These are phyloP conservation scores for Riptortus pedestris DNA, from an alignment of 1,140 invertebrate genomes.

Conservation along the genomic window DNA sequence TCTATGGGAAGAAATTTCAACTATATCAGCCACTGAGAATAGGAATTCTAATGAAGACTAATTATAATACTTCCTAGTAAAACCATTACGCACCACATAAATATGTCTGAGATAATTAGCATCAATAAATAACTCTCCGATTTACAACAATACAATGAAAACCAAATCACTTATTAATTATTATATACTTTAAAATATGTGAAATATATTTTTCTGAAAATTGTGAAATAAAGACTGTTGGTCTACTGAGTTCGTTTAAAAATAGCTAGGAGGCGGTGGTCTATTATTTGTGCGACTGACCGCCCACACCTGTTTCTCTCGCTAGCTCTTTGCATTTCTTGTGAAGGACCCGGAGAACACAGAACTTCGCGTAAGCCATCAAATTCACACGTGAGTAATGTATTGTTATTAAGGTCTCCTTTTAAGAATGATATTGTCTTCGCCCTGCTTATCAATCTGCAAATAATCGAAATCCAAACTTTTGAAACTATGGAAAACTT, in stretches of 20 bases:
- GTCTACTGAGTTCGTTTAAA: neutral
- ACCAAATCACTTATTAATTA: too few species aligned
- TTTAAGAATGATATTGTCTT: neutral
- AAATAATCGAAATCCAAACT: neutral
- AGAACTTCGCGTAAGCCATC: neutral
- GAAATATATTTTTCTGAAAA: neutral
- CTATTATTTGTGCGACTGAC: constrained; percentile 2
- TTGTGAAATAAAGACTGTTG: constrained; percentile 5
- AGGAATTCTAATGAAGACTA: too few species aligned
- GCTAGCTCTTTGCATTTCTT: constrained; percentile 2
- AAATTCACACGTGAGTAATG: neutral
- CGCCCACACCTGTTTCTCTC: neutral
- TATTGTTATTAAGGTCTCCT: neutral
- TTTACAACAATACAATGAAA: too few species aligned
- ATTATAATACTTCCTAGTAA: too few species aligned
- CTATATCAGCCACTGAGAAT: too few species aligned
- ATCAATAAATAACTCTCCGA: too few species aligned
- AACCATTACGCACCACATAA: too few species aligned
- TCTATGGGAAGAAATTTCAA: too few species aligned
- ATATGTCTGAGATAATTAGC: too few species aligned
- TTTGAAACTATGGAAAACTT: neutral
- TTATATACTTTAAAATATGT: too few species aligned
- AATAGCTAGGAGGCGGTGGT: neutral
- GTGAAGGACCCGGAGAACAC: neutral
- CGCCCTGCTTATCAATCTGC: too few species aligned